Evolutionary conservation across 2,113 vertebrate genomes (phyloP), one percentile per base, ranked within the genome.

Genomic region (Bubalus kerabau): DNA sequence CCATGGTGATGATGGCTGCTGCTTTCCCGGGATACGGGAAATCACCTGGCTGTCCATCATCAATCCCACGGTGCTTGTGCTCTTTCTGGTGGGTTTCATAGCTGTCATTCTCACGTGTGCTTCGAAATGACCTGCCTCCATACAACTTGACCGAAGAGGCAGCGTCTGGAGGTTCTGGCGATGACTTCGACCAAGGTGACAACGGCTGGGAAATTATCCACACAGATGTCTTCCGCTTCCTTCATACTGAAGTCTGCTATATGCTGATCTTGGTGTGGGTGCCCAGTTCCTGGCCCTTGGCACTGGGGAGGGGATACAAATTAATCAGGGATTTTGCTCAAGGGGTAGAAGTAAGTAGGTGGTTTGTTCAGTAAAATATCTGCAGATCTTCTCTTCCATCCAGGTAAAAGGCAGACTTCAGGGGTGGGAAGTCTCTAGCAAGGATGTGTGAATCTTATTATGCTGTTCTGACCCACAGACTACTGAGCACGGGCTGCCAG

Each of bases 131-230:
- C 97, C 99, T 99, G 86, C 99, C 99, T 94, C 99, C 99, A 86
- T 99, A 99, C 98, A 99, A 99, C 64, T 98, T 99, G 83, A 99
- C 99, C 83, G 99, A 99, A 54, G 99, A 99, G 1, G 98, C 98
- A 62, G 90, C 92, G 2, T 95, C 98, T 28, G 97, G 93, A 91
- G 74, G 96, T 24, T 97, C 98, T 40, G 99, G 99, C 14, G 99
- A 99, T 32, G 99, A 99, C 95, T 99, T 99, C 98, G 99, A 99
- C 97, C 99, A 99, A 97, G 99, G 99, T 62, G 99, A 99, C 98
- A 99, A 99, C 0, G 99, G 99, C 97, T 99, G 99, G 99, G 99
- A 99, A 98, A 99, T 99, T 97, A 99, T 99, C 92, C 99, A 99
- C 97, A 99, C 99, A 0, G 99, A 99, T 10, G 99, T 99, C 98